Evolutionary conservation across 2,888 invertebrate genomes (phyloP), one percentile per base, ranked within the genome.

Genomic region (Morinoia aosen): DNA sequence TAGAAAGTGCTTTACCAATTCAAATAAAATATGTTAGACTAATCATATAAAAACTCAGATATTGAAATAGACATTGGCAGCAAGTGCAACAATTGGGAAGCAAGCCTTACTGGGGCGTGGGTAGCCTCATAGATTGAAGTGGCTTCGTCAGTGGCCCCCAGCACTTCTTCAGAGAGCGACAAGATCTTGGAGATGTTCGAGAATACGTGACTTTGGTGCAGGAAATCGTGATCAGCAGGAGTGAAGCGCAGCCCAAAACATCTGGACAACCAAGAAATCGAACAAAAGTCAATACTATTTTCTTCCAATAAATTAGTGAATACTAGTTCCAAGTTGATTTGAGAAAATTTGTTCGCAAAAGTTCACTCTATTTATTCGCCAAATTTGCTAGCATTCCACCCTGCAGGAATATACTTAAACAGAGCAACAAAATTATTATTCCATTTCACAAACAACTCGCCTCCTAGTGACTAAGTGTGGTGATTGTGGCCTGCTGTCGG

Each of bases 141-240:
- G 25, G 7, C 97, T 97, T 96, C 96, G 95, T 95, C 96, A 58
- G 95, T 96, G 11, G 95, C 98, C 96, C 98, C 98, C 95, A 97
- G 97, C 97, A 98, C 98, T 97, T 99, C 99, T 97, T 99, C 99
- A 1, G 99, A 98, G 97, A 99, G 98, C 0, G 99, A 99, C 95
- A 99, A 98, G 96, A 99, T 99, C 97, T 99, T 99, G 97, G 99
- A 99, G 97, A 99, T 99, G 97, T 99, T 99, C 97, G 98, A 99
- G 97, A 99, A 99, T 19, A 99, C 99, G 97, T 99, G 99, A 96
- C 98, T 98, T 97, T 97, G 97, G 97, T 99, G 99, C 58, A 99
- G 97, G 97, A 99, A 99, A 97, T 98, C 98, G 97, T 99, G 99
- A 97, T 99, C 99, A 3, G 98, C 98, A 88, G 98, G 98, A 0